A percentile compares a stretch with the other conserved stretches of the same genome.
Conservation (phyloP, 2,888 invertebrate genomes). For the Tenthredo mesomela region DNA sequence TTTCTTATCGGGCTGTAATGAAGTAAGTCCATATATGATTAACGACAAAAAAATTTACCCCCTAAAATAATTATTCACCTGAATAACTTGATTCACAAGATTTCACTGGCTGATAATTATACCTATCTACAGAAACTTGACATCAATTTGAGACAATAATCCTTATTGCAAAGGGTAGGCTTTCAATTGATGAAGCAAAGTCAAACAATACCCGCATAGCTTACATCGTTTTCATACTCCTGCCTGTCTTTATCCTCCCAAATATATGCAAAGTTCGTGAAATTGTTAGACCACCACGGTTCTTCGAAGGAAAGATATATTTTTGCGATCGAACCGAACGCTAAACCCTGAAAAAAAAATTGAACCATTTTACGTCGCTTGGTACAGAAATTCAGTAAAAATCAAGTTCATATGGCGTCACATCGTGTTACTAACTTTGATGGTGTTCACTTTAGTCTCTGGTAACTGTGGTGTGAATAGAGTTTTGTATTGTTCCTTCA, state of each 20-base stretch:
- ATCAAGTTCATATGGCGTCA: neutral
- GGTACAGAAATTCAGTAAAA: slow-evolving; percentile 23
- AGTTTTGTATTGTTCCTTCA: slow-evolving; percentile 80
- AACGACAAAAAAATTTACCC: neutral
- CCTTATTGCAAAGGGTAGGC: neutral
- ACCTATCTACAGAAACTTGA: neutral
- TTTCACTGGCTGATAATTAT: neutral
- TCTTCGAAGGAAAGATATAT: slow-evolving; percentile 83
- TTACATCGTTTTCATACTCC: slow-evolving; percentile 54
- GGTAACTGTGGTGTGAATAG: slow-evolving; percentile 82
- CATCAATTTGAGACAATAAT: neutral
- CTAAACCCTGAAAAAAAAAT: slow-evolving; percentile 77
- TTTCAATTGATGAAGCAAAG: neutral
- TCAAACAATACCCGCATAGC: neutral
- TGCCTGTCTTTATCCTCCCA: slow-evolving; percentile 80
- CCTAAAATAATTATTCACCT: neutral
- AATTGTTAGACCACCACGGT: slow-evolving; percentile 83
- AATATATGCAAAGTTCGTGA: slow-evolving; percentile 79
- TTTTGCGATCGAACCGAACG: slow-evolving; percentile 85
- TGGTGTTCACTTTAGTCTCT: slow-evolving; percentile 79
- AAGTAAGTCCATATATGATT: neutral
- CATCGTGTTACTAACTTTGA: slow-evolving; percentile 71
- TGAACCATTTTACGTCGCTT: slow-evolving; percentile 1
- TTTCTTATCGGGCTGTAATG: slow-evolving; percentile 71
- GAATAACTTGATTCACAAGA: neutral